These are phyloP conservation scores for Drosophila pallidifrons DNA, from an alignment of 1,140 invertebrate genomes.

Conservation along the genomic window DNA sequence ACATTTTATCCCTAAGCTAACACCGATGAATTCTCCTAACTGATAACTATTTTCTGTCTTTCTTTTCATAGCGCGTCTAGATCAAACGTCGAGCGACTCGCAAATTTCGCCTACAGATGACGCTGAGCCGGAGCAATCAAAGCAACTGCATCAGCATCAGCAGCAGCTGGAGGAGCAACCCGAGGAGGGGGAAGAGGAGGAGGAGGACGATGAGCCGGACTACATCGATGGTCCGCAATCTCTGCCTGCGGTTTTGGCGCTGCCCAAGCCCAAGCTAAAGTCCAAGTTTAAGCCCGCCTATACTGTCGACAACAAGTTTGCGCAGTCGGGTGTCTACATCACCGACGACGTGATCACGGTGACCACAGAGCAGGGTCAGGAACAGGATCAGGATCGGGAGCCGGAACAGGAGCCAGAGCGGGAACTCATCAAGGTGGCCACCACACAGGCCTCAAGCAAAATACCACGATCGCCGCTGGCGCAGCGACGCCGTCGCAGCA, in stretches of 20 bases:
- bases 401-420: not conserved
- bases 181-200: constrained; percentile 30
- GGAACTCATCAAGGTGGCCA: constrained; percentile 46
- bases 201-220: constrained; percentile 35
- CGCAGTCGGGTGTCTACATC: constrained; percentile 83
- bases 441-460: constrained; percentile 78
- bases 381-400: constrained; percentile 72
- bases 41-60: not conserved
- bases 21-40: too few species aligned
- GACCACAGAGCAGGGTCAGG: constrained; percentile 85
- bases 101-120: constrained; percentile 80
- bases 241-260: constrained; percentile 66
- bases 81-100: constrained; percentile 84
- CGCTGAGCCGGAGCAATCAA: constrained; percentile 34
- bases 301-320: constrained; percentile 60
- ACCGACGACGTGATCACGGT: constrained; percentile 87
- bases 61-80: constrained; percentile 70
- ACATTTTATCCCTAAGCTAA: not conserved
- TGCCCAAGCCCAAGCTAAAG: constrained; percentile 33
- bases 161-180: constrained; percentile 19
- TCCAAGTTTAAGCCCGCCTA: not conserved
- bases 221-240: constrained; percentile 70
- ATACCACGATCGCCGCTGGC: constrained; percentile 76
- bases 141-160: constrained; percentile 10
- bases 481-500: constrained; percentile 67